Conservation (phyloP, 2,888 invertebrate genomes). For the Euphydryas editha region DNA sequence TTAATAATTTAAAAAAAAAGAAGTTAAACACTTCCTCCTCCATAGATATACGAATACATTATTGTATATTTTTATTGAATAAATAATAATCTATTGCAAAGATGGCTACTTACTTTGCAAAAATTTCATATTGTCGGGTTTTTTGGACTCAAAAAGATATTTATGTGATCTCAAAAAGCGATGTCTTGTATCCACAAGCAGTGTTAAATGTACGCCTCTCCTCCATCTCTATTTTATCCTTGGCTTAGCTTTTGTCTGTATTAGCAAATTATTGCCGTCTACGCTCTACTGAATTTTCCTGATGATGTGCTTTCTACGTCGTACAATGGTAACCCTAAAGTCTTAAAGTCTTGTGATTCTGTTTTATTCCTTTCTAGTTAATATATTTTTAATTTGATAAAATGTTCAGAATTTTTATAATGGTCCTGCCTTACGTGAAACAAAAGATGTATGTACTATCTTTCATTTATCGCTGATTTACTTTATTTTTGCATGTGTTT, state of each 20-base stretch:
- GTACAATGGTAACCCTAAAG: slow-evolving; percentile 44
- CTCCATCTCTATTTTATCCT: slow-evolving; percentile 54
- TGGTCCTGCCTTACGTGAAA: slow-evolving; percentile 33
- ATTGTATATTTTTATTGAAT: no score
- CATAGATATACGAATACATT: not conserved
- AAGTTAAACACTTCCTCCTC: not conserved
- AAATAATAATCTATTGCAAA: slow-evolving; percentile 12
- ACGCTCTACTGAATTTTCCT: slow-evolving; percentile 54
- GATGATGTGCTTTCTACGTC: slow-evolving; percentile 59
- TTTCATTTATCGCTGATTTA: slow-evolving; percentile 30
- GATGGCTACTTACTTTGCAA: slow-evolving; percentile 3
- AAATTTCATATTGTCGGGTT: slow-evolving; percentile 23
- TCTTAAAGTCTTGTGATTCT: slow-evolving; percentile 33
- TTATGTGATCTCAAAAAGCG: slow-evolving; percentile 44
- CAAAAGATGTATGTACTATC: slow-evolving; percentile 43
- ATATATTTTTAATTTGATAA: slow-evolving; percentile 22
- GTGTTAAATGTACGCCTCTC: slow-evolving; percentile 62
- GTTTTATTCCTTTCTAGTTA: slow-evolving; percentile 35
- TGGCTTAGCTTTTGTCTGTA: slow-evolving; percentile 75
- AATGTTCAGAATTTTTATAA: slow-evolving; percentile 21
- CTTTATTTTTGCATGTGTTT: slow-evolving; percentile 56
- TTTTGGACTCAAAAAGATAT: slow-evolving; percentile 38
- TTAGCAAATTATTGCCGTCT: slow-evolving; percentile 53
- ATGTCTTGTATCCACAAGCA: slow-evolving; percentile 70
- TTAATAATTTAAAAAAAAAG: slow-evolving; percentile 16